Base-by-base conservation (phyloP, 2,797 vertebrate species). In the Pygocentrus nattereri region DNA sequence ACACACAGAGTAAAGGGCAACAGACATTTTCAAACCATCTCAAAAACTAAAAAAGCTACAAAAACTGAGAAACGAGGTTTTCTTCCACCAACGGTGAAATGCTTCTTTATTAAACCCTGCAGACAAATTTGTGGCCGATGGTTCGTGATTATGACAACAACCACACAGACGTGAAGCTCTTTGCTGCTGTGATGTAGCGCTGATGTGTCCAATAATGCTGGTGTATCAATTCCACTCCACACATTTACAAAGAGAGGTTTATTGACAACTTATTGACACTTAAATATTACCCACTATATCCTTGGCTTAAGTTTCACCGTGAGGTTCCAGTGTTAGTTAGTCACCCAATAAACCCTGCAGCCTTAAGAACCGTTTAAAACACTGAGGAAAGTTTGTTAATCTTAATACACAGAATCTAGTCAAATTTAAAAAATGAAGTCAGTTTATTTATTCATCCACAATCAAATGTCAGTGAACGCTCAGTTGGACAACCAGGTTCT, bases 211-310 rank as follows among this genome's bases (percentile, higher is more conserved):
- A 8, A 10, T 41, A 41, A n/a, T 23, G n/a, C 62, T n/a, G 13
- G 7, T 11, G 23, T 50, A 0, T 31, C 31, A 56, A 58, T 44
- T 38, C 7, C n/a, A 58, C 80, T 84, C 47, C 76, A 61, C 81
- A 79, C 84, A 76, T 86, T 89, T 88, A 88, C 58, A 91, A 92
- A 92, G 85, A 21, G 84, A 23, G 1, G 85, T 92, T 93, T 92
- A 93, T 89, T 93, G 87, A 87, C 85, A 89, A 85, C 75, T 90
- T 90, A 83, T 70, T 88, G 82, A 91, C 88, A 88, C 78, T 86
- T 91, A 90, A 91, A 92, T 90, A 89, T 50, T 25, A 78, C 89
- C 78, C 70, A 80, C 68, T 86, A 68, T 82, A 87, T 90, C 88
- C 88, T 92, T 91, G 89, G 91, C 90, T 88, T 88, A 81, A 68